Percentiles rank a stretch among this genome's conserved stretches.
Evolutionary conservation across 2,888 invertebrate species (phyloP).

Genomic region (Mesorhabditis sp.): DNA sequence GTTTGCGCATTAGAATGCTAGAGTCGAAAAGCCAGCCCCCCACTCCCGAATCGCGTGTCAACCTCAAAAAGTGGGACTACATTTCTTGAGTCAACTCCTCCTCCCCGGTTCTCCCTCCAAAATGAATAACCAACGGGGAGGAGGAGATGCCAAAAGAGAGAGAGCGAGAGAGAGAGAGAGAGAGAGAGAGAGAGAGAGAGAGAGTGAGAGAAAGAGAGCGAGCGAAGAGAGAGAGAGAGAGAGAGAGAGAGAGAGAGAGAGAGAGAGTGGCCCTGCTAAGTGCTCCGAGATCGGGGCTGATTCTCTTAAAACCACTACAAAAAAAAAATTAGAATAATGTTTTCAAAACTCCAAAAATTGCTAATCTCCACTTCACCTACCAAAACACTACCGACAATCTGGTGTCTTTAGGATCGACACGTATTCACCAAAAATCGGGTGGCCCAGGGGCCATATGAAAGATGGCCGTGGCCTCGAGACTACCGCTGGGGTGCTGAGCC

Average conservation of each 20-base stretch:
- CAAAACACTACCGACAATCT: no score
- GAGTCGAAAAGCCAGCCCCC: no score
- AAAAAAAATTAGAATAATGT: constrained; percentile 2
- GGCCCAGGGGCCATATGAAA: no score
- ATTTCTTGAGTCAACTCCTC: no score
- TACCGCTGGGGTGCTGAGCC: no score
- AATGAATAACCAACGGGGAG: constrained; percentile 2
- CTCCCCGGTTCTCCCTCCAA: no score
- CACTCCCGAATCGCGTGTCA: no score
- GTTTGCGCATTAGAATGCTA: no score
- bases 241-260: constrained; percentile 8
- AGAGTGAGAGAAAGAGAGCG: constrained; percentile 14
- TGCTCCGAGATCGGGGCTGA: background rate
- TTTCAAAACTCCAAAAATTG: constrained; percentile 5
- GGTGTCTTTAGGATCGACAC: no score
- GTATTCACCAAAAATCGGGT: no score
- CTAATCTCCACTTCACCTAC: constrained; percentile 4
- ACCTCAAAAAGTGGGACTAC: no score
- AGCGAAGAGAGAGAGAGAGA: constrained; percentile 12
- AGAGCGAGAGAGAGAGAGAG: constrained; percentile 8
- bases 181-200: constrained; percentile 10
- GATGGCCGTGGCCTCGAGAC: no score
- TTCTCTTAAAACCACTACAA: background rate
- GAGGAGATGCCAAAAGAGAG: background rate
- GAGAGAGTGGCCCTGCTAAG: constrained; percentile 8